These are phyloP conservation scores for Diadegma fenestrale DNA, from an alignment of 2,888 invertebrate genomes.

Conservation along the genomic window DNA sequence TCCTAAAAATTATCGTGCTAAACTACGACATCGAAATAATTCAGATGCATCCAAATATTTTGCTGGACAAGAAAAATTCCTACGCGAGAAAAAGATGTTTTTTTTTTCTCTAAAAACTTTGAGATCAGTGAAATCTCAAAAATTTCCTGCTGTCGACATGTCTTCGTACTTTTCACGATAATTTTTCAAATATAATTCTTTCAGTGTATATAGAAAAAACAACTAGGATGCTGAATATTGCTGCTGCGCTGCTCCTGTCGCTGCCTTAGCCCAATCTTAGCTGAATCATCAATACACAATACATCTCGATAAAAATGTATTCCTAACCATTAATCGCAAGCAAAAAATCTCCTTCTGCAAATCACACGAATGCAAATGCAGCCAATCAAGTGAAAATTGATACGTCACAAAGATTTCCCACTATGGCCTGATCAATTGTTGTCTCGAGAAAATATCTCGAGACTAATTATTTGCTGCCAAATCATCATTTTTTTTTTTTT, in stretches of 20 bases:
- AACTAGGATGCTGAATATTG: conserved; percentile 75
- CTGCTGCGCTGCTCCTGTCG: conserved; percentile 73
- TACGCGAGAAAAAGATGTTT: not conserved
- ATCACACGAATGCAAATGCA: not conserved
- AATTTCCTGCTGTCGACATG: not conserved
- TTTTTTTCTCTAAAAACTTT: not conserved
- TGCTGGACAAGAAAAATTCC: not conserved
- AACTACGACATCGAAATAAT: not conserved
- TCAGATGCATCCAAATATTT: not conserved
- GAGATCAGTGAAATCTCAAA: not conserved
- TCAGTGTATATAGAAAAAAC: conserved; percentile 54
- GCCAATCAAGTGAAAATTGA: not conserved
- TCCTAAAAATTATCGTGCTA: not conserved
- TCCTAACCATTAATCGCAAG: conserved; percentile 14
- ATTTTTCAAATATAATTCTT: conserved; percentile 11
- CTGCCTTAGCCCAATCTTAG: conserved; percentile 65
- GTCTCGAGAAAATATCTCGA: conserved; percentile 8
- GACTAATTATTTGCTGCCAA: not conserved
- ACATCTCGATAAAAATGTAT: not conserved
- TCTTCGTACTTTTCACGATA: conserved; percentile 1
- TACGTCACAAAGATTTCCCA: not conserved
- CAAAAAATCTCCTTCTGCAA: not conserved
- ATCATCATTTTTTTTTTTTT: not conserved
- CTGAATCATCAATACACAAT: conserved; percentile 54
- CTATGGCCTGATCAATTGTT: conserved; percentile 1